Base-by-base conservation (phyloP, 2,113 vertebrate species). In the Calypte anna region DNA sequence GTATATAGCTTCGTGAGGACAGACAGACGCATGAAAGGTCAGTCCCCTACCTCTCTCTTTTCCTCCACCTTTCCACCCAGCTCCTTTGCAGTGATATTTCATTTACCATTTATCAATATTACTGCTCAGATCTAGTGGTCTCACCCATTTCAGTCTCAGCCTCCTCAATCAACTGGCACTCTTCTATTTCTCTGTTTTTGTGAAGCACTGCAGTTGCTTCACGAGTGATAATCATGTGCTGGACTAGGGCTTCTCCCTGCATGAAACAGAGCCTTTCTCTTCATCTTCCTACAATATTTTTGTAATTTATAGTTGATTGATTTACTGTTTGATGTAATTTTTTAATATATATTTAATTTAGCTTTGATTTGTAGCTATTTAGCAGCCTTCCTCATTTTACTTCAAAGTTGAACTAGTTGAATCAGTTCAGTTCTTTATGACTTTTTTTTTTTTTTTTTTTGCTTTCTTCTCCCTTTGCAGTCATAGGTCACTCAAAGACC, bases 381-480 rank as follows among this genome's bases (percentile, higher is more conserved):
- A 59, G 33, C 0, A 3, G 14, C 6, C 11, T 91, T 70, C 10
- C 12, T 18, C 5, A 7, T 66, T 24, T 62, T 51, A 48, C 25
- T 88, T 73, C 14, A 50, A 40, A 40, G 5, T 8, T 63, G 12
- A 18, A 78, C 5, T 2, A 2, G 18, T 58, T 78, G 70, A 43
- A 63, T 54, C 31, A 55, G 8, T 59, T 78, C n/a, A 57, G 14
- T 38, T 74, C n/a, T 40, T 81, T 81, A 54, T 51, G 6, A 48
- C 48, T 73, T 1, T 2, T 0, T 11, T 14, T 8, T 21, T 33
- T 27, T 21, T 6, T 55, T 12, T 38, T 2, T 4, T 8, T 27
- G 58, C 40, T 77, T 5, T 58, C 12, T 61, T 70, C 48, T 77
- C 7, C 53, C 15, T 53, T 58, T 54, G 36, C 11, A 31, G 48